A percentile compares a stretch with the other conserved stretches of the same genome.
Evolutionary conservation across 35 echinoderm and acorn worm species (phyloP).

Genomic region (Nesometra sesokonis): DNA sequence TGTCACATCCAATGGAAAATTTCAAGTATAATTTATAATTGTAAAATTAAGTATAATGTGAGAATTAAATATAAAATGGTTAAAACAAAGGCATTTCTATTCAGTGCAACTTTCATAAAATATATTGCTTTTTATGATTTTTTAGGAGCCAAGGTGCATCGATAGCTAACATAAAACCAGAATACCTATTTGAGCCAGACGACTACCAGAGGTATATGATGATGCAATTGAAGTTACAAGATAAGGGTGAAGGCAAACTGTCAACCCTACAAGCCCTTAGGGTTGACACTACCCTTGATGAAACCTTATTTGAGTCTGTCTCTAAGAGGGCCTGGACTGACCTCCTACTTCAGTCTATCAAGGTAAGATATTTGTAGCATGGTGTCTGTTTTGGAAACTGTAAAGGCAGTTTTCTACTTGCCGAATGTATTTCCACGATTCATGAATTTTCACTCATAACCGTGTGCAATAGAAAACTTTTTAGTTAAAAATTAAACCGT

Average conservation of each 20-base stretch:
- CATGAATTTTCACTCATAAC: too few species aligned
- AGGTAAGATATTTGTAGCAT: constrained; percentile 46
- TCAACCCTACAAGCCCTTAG: constrained; percentile 33
- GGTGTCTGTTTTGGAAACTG: too few species aligned
- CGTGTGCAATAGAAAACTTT: too few species aligned
- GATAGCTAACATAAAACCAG: constrained; percentile 79
- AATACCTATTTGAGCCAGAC: constrained; percentile 87
- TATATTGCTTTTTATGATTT: background rate
- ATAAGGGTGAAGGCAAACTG: constrained; percentile 48
- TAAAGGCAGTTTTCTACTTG: too few species aligned
- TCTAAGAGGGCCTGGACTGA: constrained; percentile 97
- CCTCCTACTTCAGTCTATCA: constrained; percentile 77
- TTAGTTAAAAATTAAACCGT: too few species aligned
- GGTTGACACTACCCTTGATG: constrained; percentile 50
- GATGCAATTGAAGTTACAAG: constrained; percentile 53
- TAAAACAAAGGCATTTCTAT: too few species aligned
- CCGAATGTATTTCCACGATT: too few species aligned
- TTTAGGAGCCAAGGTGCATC: constrained; percentile 87
- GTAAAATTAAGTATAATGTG: background rate
- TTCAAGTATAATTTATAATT: too few species aligned
- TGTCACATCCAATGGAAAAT: too few species aligned
- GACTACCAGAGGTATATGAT: constrained; percentile 85
- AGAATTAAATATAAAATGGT: too few species aligned
- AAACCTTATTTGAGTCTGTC: constrained; percentile 83
- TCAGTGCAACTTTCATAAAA: too few species aligned